Conservation (phyloP, 53 echinoderm and acorn worm species). For the Patiria pectinifera region DNA sequence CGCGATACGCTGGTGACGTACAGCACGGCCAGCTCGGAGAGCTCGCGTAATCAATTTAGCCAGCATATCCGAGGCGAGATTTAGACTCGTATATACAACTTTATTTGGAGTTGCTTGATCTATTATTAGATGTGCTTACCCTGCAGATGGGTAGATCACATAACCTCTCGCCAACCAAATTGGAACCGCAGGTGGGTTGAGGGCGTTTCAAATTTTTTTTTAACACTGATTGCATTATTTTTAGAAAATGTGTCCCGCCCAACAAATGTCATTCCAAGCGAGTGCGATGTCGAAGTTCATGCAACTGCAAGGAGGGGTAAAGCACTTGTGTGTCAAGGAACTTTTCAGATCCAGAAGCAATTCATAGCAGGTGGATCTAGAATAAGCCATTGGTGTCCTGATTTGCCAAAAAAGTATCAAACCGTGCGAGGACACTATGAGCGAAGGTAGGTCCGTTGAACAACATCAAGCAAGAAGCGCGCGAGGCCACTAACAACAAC, state of each 20-base stretch:
- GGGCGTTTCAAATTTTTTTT: conserved; percentile 35
- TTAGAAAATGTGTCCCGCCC: conserved; percentile 21
- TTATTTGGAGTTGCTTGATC: not conserved
- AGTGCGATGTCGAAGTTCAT: not conserved
- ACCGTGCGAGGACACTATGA: too few species aligned
- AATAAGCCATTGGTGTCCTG: too few species aligned
- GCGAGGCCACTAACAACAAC: too few species aligned
- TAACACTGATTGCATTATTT: not conserved
- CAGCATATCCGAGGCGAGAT: not conserved
- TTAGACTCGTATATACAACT: not conserved
- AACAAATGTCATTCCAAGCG: not conserved
- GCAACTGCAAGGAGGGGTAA: not conserved
- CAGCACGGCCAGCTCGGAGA: not conserved
- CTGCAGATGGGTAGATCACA: conserved; percentile 31
- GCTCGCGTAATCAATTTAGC: not conserved
- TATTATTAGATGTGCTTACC: conserved; percentile 57
- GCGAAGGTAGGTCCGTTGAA: too few species aligned
- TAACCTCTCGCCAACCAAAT: not conserved
- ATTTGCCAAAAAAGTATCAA: too few species aligned
- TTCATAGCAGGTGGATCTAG: too few species aligned
- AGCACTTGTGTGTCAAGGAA: conserved; percentile 27
- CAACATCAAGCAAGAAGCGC: too few species aligned
- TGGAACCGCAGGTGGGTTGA: conserved; percentile 38
- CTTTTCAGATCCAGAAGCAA: not conserved
- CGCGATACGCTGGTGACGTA: conserved; percentile 28